These are phyloP conservation scores for Eucriotettix oculatus DNA, from an alignment of 2,888 invertebrate species.

Conservation along the genomic window DNA sequence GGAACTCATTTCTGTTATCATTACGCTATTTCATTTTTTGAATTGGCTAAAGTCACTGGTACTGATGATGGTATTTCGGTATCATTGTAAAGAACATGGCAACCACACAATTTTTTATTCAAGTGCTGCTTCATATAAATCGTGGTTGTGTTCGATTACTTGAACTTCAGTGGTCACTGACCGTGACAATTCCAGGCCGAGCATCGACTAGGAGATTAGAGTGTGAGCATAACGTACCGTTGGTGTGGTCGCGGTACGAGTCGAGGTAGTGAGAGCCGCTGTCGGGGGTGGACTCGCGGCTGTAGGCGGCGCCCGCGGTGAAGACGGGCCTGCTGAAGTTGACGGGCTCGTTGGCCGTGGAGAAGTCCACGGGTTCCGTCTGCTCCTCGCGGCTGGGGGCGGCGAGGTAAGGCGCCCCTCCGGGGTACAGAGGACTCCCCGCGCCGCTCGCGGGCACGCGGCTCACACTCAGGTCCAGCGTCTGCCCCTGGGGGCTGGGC, in stretches of 20 bases:
- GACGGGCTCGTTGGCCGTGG: slow-evolving; percentile 44
- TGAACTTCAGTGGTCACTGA: too few relatives aligned
- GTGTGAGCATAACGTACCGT: slow-evolving; percentile 40
- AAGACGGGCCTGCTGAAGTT: slow-evolving; percentile 32
- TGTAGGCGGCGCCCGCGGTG: slow-evolving; percentile 31
- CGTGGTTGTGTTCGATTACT: too few relatives aligned
- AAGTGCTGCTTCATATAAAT: too few relatives aligned
- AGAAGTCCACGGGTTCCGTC: slow-evolving; percentile 56
- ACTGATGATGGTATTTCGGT: too few relatives aligned
- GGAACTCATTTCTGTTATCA: too few relatives aligned
- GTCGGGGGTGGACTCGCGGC: slow-evolving; percentile 77
- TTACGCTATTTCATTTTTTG: too few relatives aligned
- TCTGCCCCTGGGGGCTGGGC: slow-evolving; percentile 82
- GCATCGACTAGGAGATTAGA: too few relatives aligned
- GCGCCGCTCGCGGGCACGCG: slow-evolving; percentile 55
- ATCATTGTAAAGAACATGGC: too few relatives aligned
- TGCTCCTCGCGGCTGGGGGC: slow-evolving; percentile 42
- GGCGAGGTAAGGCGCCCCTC: slow-evolving; percentile 33
- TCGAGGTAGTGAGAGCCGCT: slow-evolving; percentile 81
- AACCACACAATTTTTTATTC: too few relatives aligned
- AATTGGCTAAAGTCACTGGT: too few relatives aligned
- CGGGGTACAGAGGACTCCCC: slow-evolving; percentile 42
- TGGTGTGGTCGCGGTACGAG: slow-evolving; percentile 61
- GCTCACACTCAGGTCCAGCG: slow-evolving; percentile 76
- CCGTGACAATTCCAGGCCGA: too few relatives aligned